Evolutionary conservation across 2,888 invertebrate genomes (phyloP).

Genomic region (Seladonia tumulorum): DNA sequence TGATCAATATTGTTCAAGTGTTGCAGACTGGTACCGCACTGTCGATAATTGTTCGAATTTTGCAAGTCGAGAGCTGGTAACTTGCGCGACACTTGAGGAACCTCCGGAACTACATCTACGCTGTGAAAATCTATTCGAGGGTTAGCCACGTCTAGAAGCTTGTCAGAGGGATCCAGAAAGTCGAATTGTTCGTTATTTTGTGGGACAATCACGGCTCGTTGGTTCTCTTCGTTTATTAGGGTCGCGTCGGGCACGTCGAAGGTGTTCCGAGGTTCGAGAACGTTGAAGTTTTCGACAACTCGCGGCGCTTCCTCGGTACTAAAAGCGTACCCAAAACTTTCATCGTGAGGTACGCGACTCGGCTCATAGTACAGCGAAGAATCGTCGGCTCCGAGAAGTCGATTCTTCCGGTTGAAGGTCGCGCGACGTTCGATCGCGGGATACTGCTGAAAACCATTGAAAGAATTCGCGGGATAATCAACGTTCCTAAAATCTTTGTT

Average conservation of each 20-base stretch:
- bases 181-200: background rate
- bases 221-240: background rate
- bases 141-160: background rate
- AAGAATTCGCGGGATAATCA: constrained; percentile 22
- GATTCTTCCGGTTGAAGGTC: constrained; percentile 11
- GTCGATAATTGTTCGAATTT: constrained; percentile 3
- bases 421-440: constrained; percentile 19
- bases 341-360: constrained; percentile 1
- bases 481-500: constrained; percentile 26
- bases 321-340: constrained; percentile 1
- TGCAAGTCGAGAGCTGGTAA: background rate
- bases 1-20: background rate
- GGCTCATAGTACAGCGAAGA: background rate
- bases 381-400: background rate
- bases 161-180: constrained; percentile 15
- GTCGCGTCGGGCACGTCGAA: background rate
- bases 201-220: background rate
- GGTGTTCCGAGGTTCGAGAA: background rate
- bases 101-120: background rate
- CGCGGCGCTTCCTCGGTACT: background rate
- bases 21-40: background rate
- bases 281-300: background rate
- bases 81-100: background rate
- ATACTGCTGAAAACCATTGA: constrained; percentile 35
- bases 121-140: background rate